Conservation (phyloP, 2,797 vertebrate genomes). For the Botia almorhae region DNA sequence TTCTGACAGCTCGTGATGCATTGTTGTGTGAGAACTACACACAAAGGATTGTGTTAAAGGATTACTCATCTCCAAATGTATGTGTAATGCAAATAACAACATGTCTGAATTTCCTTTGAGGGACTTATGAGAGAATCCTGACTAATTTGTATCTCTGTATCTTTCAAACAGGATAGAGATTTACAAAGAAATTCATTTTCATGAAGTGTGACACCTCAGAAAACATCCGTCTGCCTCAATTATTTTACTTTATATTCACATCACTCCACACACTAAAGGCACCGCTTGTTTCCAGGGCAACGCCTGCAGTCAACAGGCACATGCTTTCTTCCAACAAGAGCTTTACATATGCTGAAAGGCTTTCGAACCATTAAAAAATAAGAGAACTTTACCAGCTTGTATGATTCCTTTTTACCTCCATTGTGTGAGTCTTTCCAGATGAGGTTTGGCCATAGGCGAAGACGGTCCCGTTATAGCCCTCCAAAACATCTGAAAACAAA, state of each 20-base stretch:
- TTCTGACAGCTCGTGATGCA: too few species aligned
- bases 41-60: background rate
- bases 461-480: slow-evolving; percentile 95
- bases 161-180: background rate
- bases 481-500: slow-evolving; percentile 86
- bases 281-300: slow-evolving; percentile 62
- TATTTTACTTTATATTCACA: slow-evolving; percentile 49
- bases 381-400: background rate
- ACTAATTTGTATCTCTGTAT: slow-evolving; percentile 1
- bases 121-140: background rate
- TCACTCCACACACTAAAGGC: slow-evolving; percentile 43
- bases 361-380: background rate
- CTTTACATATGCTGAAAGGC: background rate
- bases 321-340: background rate
- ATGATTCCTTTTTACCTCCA: slow-evolving; percentile 84
- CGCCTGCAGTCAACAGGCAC: slow-evolving; percentile 35
- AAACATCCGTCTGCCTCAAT: slow-evolving; percentile 17
- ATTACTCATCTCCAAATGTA: background rate
- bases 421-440: slow-evolving; percentile 96
- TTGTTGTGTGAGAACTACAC: background rate
- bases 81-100: background rate
- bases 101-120: background rate
- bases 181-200: background rate
- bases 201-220: background rate
- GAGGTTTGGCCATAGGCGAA: slow-evolving; percentile 96